Base-by-base conservation (phyloP, 2,113 vertebrate genomes). In the Brachyistius frenatus region DNA sequence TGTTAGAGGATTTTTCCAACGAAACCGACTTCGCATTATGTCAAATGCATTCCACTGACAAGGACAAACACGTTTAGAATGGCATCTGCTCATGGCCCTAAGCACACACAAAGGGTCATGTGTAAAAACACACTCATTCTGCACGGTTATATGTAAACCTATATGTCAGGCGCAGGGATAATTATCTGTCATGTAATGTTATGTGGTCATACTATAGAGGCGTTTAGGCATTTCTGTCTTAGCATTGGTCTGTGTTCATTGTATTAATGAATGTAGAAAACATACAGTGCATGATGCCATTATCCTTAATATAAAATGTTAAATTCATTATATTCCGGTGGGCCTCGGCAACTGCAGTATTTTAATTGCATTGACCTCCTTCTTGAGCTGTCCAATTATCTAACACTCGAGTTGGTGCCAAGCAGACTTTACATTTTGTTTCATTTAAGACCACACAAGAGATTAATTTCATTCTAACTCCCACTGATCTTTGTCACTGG, bases 141-240 rank as follows among this genome's bases (percentile, higher is more conserved):
- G 47, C 47, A 10, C 36, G 32, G 32, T 60, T 50, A 58, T 36
- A 74, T 11, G 13, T 63, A 53, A 70, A 60, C 6, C 5, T 31
- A 9, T 62, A 36, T n/a, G 9, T 44, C 30, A 60, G 23, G 23
- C 23, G 23, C 23, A 23, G 9, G 46, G 33, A 58, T 39, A 54
- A 52, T 7, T 65, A 0, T 60, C 55, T 56, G 62, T 89, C 76
- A 79, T 71, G 11, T 81, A 84, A 73, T 2, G 11, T 80, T 67
- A 62, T 32, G n/a, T 66, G 60, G 70, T 49, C 1, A 66, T 5
- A 30, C 23, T 30, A 30, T 70, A 39, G 35, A 47, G 15, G 23
- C 15, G 36, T 78, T 35, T 32, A 6, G 3, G 3, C 36, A 53
- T 41, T 49, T 37, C 16, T 56, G 37, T 56, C 44, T 46, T 15